phyloP scores from a whole-genome alignment of 2,888 invertebrate genomes.

The Mimumesa dahlbomi region DNA sequence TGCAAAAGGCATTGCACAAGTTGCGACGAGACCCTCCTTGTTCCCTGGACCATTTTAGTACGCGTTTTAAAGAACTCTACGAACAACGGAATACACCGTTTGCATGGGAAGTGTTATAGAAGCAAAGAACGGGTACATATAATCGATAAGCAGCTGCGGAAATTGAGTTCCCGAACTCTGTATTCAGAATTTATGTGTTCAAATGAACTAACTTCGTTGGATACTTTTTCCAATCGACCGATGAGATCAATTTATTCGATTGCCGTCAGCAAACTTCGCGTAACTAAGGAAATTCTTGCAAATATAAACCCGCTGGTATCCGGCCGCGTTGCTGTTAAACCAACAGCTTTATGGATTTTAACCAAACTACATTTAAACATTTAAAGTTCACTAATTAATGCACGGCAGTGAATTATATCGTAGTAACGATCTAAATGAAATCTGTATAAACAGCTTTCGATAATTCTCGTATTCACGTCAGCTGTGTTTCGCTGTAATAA shows the following conservation, averaged over 20 bases:
- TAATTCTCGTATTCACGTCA: no score
- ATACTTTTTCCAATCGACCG: constrained; percentile 23
- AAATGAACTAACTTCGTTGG: constrained; percentile 19
- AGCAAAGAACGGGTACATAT: constrained; percentile 2
- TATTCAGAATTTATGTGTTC: constrained; percentile 12
- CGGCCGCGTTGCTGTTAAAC: no score
- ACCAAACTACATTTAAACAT: not conserved
- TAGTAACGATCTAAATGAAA: no score
- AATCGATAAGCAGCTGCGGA: constrained; percentile 29
- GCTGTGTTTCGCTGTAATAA: no score
- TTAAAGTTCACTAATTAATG: not conserved
- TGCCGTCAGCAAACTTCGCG: not conserved
- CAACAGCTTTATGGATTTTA: no score
- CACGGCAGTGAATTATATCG: no score
- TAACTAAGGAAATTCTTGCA: constrained; percentile 6
- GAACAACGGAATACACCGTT: not conserved
- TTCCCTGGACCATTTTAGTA: not conserved
- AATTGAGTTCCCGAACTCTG: constrained; percentile 24
- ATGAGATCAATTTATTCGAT: constrained; percentile 16
- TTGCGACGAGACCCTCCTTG: not conserved
- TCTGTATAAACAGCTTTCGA: no score
- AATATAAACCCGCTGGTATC: not conserved
- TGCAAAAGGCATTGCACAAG: no score
- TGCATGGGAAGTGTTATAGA: not conserved
- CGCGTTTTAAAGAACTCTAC: not conserved